Base-by-base conservation (phyloP, 2,888 invertebrate species). In the Caenorhabditis virilis region DNA sequence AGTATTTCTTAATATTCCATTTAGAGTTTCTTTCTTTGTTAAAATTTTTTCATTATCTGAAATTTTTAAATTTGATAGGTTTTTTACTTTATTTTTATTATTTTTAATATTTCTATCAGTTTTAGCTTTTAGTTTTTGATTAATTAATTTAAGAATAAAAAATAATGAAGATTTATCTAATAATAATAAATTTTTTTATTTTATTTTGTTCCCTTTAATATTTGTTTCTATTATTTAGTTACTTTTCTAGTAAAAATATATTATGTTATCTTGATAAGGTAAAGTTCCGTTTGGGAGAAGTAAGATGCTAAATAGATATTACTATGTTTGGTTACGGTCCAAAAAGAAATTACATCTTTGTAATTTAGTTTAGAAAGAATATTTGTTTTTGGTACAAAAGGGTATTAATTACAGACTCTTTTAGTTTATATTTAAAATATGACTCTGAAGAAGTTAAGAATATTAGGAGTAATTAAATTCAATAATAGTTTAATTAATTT, bases 61-160 rank as follows among this genome's bases (percentile, higher is more conserved):
- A 18, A 54, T 65, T 49, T 64, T 70, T 48, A 69, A 67, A 33
- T 55, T 62, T 53, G 56, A 69, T 30, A 69, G 60, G 13, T 69
- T 72, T 58, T 68, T 62, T 35, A 48, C 53, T 53, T 22, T 67
- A 45, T 42, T 72, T 26, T 46, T 72, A 27, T 56, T 72, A 16
- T 65, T 68, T 59, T 22, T 57, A 15, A 67, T 66, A 27, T 71
- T 69, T 56, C 53, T 66, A 43, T 73, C 69, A 41, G 56, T 59
- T 48, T 61, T 73, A 51, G 56, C 87, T 88, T 87, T 89, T 84
- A 88, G 88, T 66, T 75, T 88, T 84, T 87, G 69, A 45, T 45
- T 74, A 39, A 60, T 74, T 58, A 69, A 64, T 64, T 58, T 72
- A 26, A 69, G 71, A 20, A 62, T 62, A 38, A 69, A 69, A 42